phyloP scores from a whole-genome alignment of 2,113 vertebrate species.

The Ammospiza caudacuta region DNA sequence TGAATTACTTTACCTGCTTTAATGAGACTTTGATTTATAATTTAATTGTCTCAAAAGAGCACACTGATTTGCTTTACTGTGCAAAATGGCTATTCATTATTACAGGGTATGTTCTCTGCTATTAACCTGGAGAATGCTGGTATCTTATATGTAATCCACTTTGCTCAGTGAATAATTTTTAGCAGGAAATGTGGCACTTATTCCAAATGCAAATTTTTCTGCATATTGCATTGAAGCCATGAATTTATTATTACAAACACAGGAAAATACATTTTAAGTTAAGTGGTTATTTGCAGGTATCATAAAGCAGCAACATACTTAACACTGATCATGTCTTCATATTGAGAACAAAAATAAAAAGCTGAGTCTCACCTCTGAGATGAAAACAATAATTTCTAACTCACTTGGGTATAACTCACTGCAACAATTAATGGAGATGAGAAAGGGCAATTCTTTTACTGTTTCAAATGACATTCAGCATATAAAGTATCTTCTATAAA shows the following conservation, averaged over 20 bases:
- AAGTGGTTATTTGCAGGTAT: not conserved
- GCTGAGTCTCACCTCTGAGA: not conserved
- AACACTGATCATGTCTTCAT: not conserved
- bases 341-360: not conserved
- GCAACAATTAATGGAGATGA: not conserved
- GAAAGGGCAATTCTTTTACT: not conserved
- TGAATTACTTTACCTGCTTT: not conserved
- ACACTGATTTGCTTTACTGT: not conserved
- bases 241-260: not conserved
- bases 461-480: not conserved
- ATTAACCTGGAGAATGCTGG: not conserved
- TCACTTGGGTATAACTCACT: not conserved
- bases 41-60: conserved; percentile 25
- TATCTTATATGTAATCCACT: conserved; percentile 5
- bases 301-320: not conserved
- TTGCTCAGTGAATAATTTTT: not conserved
- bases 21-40: conserved; percentile 26
- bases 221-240: not conserved
- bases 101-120: not conserved
- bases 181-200: not conserved
- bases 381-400: not conserved
- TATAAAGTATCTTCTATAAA: not conserved
- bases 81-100: not conserved
- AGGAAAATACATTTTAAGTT: not conserved
- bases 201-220: not conserved